Base-by-base conservation (phyloP, 2,113 vertebrate genomes). In the Hemibagrus wyckioides region DNA sequence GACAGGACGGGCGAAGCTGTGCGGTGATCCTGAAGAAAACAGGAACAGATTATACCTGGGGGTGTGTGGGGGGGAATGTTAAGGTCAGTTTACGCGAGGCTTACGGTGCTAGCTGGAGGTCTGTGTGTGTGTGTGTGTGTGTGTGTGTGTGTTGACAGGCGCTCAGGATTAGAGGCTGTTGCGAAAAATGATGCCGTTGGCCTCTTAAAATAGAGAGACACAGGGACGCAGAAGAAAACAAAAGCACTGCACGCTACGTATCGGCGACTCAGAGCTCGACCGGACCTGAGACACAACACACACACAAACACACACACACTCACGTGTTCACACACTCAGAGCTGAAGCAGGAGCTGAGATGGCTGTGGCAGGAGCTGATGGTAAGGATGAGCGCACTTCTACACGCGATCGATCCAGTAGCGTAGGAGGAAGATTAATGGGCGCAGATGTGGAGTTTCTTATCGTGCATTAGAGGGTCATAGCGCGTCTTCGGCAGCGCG, bases 191-290 rank as follows among this genome's bases (percentile, higher is more conserved):
- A 90, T 90, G 83, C 88, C 87, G 87, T 85, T 4, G 52, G 86
- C 81, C 90, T 88, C 91, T 90, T 89, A 92, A 94, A 93, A 94
- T 92, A 94, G 92, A 93, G 80, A 73, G 89, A 89, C 89, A 91
- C 85, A 81, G 57, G 82, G 65, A 75, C 87, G 87, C 88, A 90
- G 67, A 90, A 90, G 85, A 91, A 91, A 92, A 91, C 81, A 92
- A 88, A 93, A 90, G 50, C 67, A 14, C 41, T 28, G 86, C 33
- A 48, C 6, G 82, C 76, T 50, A 71, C 52, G 48, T 85, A 85
- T 61, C 2, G 1, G 59, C 56, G 71, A 56, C 61, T 86, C 90
- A 89, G 82, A 90, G 83, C 82, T 54, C 13, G 63, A 86, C 83
- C 50, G 50, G 89, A 77, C 52, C 79, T 7, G 79, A 80, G 79